Evolutionary conservation across 2,113 vertebrate species (phyloP).

Genomic region (Odocoileus hemionus): DNA sequence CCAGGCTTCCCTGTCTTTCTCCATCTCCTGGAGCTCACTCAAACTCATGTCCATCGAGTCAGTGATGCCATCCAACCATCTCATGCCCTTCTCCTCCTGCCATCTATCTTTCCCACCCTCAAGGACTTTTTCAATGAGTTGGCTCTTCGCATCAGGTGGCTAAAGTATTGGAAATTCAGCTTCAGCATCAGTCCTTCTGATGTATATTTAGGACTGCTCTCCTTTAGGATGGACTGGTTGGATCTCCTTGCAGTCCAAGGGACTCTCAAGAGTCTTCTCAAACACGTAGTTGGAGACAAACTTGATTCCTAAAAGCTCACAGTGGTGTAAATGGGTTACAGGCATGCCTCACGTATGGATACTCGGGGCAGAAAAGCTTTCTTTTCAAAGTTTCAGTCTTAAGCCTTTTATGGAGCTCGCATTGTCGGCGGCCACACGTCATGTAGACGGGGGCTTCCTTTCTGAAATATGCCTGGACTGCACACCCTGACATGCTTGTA

Average conservation of each 20-base stretch:
- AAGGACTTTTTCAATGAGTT: not conserved
- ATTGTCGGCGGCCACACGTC: not conserved
- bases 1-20: not conserved
- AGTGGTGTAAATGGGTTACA: not conserved
- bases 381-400: conserved; percentile 16
- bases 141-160: not conserved
- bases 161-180: not conserved
- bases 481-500: conserved; percentile 71
- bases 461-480: conserved; percentile 62
- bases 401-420: conserved; percentile 35
- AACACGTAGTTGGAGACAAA: not conserved
- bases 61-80: not conserved
- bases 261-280: not conserved
- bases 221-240: not conserved
- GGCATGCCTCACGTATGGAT: not conserved
- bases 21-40: not conserved
- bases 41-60: not conserved
- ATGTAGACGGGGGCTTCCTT: conserved; percentile 51
- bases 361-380: not conserved
- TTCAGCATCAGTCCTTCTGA: not conserved
- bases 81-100: not conserved
- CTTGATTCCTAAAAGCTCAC: conserved; percentile 7
- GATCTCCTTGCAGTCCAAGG: not conserved
- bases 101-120: not conserved
- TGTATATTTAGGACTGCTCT: not conserved